These are phyloP conservation scores for Perca schrenkii DNA, from an alignment of 2,113 vertebrate species.

Conservation along the genomic window DNA sequence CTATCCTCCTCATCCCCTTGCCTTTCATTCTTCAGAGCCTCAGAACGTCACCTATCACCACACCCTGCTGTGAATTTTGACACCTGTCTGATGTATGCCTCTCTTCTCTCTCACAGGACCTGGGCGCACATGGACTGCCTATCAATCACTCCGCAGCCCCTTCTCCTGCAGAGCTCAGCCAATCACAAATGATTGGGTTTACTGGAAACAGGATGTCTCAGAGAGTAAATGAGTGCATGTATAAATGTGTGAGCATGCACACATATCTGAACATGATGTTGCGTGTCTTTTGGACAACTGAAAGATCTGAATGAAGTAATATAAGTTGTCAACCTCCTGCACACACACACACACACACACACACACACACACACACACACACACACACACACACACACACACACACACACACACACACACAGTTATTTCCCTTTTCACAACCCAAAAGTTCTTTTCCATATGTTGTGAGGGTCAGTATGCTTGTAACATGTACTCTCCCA, in stretches of 20 bases:
- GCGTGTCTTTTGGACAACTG: neutral
- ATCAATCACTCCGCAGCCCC: slow-evolving; percentile 51
- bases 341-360: neutral
- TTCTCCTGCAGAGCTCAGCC: slow-evolving; percentile 40
- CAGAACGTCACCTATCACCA: slow-evolving; percentile 51
- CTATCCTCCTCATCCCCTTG: slow-evolving; percentile 15
- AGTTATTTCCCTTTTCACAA: neutral
- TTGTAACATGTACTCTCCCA: neutral
- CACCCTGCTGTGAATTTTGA: slow-evolving; percentile 76
- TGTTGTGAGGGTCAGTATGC: slow-evolving; percentile 14
- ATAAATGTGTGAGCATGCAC: neutral
- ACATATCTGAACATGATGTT: slow-evolving; percentile 7
- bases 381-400: neutral
- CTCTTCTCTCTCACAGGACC: slow-evolving; percentile 52
- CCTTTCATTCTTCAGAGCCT: slow-evolving; percentile 57
- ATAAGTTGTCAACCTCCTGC: slow-evolving; percentile 7
- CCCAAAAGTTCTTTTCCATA: slow-evolving; percentile 20
- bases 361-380: neutral
- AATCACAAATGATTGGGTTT: slow-evolving; percentile 28
- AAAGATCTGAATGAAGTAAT: neutral
- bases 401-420: neutral
- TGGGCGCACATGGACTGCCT: slow-evolving; percentile 21
- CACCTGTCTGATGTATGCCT: slow-evolving; percentile 75
- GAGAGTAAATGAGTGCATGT: neutral
- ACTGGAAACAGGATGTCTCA: neutral